phyloP scores from a whole-genome alignment of 2,797 vertebrate species.

The Megalops cyprinoides region DNA sequence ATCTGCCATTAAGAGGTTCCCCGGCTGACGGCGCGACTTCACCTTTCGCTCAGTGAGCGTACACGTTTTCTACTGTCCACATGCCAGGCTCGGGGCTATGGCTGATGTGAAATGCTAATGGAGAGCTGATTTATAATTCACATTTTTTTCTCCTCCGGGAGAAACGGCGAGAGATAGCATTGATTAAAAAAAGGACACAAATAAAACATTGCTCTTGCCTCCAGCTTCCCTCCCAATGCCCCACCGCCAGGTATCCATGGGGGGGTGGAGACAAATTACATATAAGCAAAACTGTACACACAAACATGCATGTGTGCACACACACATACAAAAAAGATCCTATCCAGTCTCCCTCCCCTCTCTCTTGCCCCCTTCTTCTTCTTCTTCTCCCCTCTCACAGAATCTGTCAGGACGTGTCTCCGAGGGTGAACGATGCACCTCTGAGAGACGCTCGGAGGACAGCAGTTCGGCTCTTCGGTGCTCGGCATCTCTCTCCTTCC shows the following conservation, averaged over 20 bases:
- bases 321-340: background rate
- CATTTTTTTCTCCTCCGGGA: background rate
- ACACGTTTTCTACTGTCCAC: background rate
- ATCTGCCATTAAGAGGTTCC: constrained; percentile 13
- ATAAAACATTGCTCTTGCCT: constrained; percentile 11
- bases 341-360: background rate
- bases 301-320: background rate
- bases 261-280: background rate
- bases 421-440: background rate
- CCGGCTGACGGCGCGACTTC: background rate
- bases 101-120: background rate
- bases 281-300: background rate
- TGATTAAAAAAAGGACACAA: constrained; percentile 9
- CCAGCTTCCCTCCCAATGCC: background rate
- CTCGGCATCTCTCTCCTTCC: background rate
- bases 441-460: background rate
- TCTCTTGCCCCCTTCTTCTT: background rate
- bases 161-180: background rate
- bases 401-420: background rate
- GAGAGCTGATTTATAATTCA: constrained; percentile 11
- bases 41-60: background rate
- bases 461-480: background rate
- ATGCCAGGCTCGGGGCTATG: background rate
- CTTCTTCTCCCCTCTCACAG: background rate
- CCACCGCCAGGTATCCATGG: background rate